phyloP scores from a whole-genome alignment of 2,888 invertebrate genomes.

The Drosophila subsilvestris region DNA sequence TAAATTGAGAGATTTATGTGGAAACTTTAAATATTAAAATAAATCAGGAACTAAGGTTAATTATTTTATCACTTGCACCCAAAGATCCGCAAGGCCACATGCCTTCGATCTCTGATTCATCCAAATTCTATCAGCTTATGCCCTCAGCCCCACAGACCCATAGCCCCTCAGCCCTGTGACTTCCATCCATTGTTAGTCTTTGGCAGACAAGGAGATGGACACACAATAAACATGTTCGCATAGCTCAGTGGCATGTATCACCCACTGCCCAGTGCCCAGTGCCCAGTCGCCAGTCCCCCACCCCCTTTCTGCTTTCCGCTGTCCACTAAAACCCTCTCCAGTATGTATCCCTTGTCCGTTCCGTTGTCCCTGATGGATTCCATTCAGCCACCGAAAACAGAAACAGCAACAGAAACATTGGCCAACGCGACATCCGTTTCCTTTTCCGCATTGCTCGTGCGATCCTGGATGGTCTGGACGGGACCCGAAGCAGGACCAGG shows the following conservation, averaged over 20 bases:
- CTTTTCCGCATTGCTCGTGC: constrained; percentile 63
- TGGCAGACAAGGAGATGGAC: constrained; percentile 9
- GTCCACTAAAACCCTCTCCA: not conserved
- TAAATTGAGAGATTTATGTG: not conserved
- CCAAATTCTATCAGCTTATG: not conserved
- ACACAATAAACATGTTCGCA: constrained; percentile 37
- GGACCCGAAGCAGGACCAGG: too few relatives aligned
- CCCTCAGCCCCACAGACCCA: not conserved
- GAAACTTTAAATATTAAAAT: not conserved
- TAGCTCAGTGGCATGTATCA: not conserved
- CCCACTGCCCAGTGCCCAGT: not conserved
- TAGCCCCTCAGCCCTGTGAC: not conserved
- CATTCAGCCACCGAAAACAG: constrained; percentile 40
- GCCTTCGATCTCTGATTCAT: constrained; percentile 19
- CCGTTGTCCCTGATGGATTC: constrained; percentile 38
- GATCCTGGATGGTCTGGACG: constrained; percentile 23
- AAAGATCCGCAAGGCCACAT: not conserved
- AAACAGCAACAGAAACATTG: constrained; percentile 60
- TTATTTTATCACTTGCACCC: not conserved
- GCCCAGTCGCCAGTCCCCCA: too few relatives aligned
- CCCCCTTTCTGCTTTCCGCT: not conserved
- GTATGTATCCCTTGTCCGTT: constrained; percentile 1
- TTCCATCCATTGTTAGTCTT: constrained; percentile 13
- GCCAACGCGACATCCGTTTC: constrained; percentile 78
- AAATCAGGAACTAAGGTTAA: too few relatives aligned